Conservation (phyloP, 1,140 invertebrate species). For the Bombus sylvicola region DNA sequence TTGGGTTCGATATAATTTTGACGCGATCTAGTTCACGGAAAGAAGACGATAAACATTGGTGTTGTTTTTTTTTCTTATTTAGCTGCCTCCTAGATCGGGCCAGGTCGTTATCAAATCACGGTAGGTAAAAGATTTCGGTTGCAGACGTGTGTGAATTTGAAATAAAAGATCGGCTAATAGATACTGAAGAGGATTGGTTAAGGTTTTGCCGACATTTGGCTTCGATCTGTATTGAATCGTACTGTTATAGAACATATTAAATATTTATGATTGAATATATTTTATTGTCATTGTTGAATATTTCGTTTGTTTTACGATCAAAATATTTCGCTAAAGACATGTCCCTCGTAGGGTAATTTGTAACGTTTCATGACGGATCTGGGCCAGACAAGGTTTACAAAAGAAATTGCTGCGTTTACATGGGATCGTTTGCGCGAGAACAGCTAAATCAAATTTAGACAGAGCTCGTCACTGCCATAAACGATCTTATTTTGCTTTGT, state of each 20-base stretch:
- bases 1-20: neutral
- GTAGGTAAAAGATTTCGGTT: neutral
- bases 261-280: neutral
- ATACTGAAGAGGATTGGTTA: neutral
- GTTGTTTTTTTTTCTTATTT: no score
- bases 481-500: neutral
- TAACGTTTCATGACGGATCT: neutral
- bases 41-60: no score
- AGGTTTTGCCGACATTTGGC: neutral
- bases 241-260: neutral
- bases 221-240: neutral
- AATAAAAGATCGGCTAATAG: no score
- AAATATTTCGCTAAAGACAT: neutral
- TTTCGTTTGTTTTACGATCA: neutral
- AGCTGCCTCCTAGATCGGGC: neutral
- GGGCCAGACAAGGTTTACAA: neutral
- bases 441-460: neutral
- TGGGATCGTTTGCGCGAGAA: neutral
- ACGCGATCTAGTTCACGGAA: neutral
- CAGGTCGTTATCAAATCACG: neutral
- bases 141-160: neutral
- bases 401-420: neutral
- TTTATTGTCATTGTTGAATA: neutral
- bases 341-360: neutral
- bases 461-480: no score